Evolutionary conservation across 2,797 vertebrate genomes (phyloP).

Genomic region (Melanotaenia boesemani): DNA sequence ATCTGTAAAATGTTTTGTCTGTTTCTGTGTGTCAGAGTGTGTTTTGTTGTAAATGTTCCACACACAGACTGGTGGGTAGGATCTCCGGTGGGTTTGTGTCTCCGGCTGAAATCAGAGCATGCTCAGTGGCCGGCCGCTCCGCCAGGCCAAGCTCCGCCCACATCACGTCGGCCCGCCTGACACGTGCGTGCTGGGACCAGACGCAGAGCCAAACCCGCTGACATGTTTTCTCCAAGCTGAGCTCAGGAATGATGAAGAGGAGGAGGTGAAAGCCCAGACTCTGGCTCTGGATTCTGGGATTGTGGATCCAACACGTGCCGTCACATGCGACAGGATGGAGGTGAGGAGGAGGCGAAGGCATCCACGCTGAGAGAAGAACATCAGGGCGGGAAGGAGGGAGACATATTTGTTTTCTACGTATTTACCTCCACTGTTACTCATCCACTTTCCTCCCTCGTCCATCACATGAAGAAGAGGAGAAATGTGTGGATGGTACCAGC

Average conservation of each 20-base stretch:
- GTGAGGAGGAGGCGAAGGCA: background rate
- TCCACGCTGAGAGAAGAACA: background rate
- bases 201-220: slow-evolving; percentile 29
- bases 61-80: background rate
- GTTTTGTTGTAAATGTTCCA: no score
- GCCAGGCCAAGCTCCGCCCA: background rate
- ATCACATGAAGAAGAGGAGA: background rate
- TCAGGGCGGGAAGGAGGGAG: no score
- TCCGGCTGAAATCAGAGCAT: slow-evolving; percentile 1
- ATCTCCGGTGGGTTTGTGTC: no score
- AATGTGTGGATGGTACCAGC: background rate
- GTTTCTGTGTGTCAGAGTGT: no score
- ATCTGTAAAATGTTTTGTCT: no score
- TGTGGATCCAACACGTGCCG: slow-evolving; percentile 44
- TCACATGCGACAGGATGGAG: slow-evolving; percentile 49
- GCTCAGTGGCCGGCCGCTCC: slow-evolving; percentile 13
- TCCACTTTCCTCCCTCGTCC: no score
- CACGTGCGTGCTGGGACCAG: slow-evolving; percentile 50
- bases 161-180: slow-evolving; percentile 28
- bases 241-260: slow-evolving; percentile 17
- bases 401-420: no score
- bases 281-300: slow-evolving; percentile 11
- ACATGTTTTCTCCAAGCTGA: slow-evolving; percentile 49
- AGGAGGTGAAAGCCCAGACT: background rate
- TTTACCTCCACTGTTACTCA: no score